These are phyloP conservation scores for Triops cancriformis DNA, from an alignment of 1,140 invertebrate genomes.

Conservation along the genomic window DNA sequence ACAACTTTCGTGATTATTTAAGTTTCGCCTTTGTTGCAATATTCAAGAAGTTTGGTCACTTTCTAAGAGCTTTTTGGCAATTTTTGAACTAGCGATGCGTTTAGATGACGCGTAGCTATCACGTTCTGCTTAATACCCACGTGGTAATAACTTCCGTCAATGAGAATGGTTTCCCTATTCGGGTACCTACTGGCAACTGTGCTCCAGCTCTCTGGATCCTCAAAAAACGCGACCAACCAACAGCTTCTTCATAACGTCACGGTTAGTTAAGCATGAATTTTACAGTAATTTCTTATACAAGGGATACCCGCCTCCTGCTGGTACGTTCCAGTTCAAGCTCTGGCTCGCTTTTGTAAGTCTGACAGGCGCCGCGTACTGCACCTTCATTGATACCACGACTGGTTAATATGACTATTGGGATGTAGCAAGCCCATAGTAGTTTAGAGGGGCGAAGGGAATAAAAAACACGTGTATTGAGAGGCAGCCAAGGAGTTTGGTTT, in stretches of 20 bases:
- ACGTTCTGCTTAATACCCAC: not conserved
- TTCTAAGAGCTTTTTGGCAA: not conserved
- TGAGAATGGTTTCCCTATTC: not conserved
- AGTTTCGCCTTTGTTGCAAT: too few species aligned
- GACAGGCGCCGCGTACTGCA: not conserved
- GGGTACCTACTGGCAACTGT: not conserved
- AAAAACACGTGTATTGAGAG: not conserved
- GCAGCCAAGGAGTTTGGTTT: not conserved
- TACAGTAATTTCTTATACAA: not conserved
- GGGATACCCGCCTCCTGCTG: not conserved
- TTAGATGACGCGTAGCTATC: not conserved
- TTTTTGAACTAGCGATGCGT: not conserved
- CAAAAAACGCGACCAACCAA: not conserved
- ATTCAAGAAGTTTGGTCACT: too few species aligned
- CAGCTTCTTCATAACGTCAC: not conserved
- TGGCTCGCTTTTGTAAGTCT: not conserved
- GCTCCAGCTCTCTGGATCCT: not conserved
- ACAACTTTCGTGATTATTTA: too few species aligned
- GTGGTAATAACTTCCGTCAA: too few species aligned
- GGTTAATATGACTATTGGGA: not conserved
- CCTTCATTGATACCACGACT: not conserved
- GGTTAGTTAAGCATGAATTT: conserved; percentile 11
- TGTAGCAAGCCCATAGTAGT: not conserved
- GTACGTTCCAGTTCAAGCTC: not conserved
- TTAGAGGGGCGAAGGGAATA: not conserved